Evolutionary conservation across 2,888 invertebrate genomes (phyloP), one percentile per base, ranked within the genome.

Genomic region (Polydrusus cervinus): DNA sequence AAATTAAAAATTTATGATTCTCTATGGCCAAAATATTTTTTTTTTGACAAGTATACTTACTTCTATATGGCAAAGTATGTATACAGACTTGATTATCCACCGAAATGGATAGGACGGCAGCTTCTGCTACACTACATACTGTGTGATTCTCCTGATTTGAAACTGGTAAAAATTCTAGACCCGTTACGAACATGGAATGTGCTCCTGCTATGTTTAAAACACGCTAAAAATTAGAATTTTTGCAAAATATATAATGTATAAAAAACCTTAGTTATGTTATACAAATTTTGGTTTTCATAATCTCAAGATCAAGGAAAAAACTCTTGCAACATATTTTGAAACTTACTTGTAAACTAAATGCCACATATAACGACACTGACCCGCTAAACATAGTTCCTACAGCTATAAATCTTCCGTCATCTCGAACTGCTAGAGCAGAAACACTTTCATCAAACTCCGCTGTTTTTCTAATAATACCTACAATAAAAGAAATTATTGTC

Each of bases 121-220:
- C 95, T 87, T 96, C 95, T 60, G 93, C 89, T 83, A 92, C 92
- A 83, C 92, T 92, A 16, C 93, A 92, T 75, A 94, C 91, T 53
- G 93, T 89, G 55, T 93, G 92, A 25, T 92, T 92, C 85, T 94
- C 94, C 25, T 92, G 92, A 85, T 94, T 94, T 82, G 89, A 89
- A 76, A 91, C 90, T 34, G 97, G 96, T 82, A 98, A 89, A 89
- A 99, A 99, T 89, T 96, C 95, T 80, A 99, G 89, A 11, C 97
- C 98, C 66, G 99, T 99, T 78, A 99, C 95, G 89, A 99, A 99
- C 93, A 97, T 97, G 83, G 94, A 94, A 90, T 99, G 98, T 77
- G 96, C 96, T 84, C 92, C 91, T 79, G 91, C 89, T 85, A 97
- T 92, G 87, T 94, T 93, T 82, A 97, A 90, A 78, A 96, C 92